Base-by-base conservation (phyloP, 2,797 vertebrate species). In the Merluccius polli region DNA sequence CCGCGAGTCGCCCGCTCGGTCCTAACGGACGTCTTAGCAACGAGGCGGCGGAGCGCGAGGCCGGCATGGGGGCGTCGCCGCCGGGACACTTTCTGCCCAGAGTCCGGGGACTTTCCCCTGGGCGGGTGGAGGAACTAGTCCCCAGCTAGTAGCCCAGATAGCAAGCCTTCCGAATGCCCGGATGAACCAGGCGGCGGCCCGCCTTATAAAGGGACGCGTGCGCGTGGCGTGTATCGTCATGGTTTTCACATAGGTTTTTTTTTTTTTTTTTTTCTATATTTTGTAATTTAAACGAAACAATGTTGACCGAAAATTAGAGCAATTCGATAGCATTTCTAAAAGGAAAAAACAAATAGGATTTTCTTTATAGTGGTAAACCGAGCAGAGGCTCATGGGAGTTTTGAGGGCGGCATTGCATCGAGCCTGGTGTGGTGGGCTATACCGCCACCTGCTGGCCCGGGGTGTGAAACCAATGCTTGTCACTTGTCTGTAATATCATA, bases 101-200 rank as follows among this genome's bases (percentile, higher is more conserved):
- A 0, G 91, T 92, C 91, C 91, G 91, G 92, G 92, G 91, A 92
- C 91, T 93, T 93, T 92, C 91, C 91, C 91, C 91, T 91, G 91
- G 86, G 89, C 80, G 2, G 0, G 0, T 0, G 0, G 89, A 88
- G 90, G 80, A 92, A 88, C 84, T 0, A 0, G 81, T 92, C 65
- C 92, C 73, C 90, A 0, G 92, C 0, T 0, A 0, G 91, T 93
- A 92, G 85, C 92, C 87, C 91, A 92, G 92, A 88, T 0, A 29
- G 87, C 91, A 93, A 92, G 87, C 35, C 74, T 92, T 92, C 91
- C 3, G 89, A 91, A 90, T 91, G 84, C 89, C 87, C 90, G 87
- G 86, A 88, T 88, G 86, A 0, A 0, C 0, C 0, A 0, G 0
- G 0, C 0, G 0, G 0, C 0, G 0, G 0, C 0, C 1, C 0